Base-by-base conservation (phyloP, 2,888 invertebrate genomes). In the Lepidochrysops patricia region DNA sequence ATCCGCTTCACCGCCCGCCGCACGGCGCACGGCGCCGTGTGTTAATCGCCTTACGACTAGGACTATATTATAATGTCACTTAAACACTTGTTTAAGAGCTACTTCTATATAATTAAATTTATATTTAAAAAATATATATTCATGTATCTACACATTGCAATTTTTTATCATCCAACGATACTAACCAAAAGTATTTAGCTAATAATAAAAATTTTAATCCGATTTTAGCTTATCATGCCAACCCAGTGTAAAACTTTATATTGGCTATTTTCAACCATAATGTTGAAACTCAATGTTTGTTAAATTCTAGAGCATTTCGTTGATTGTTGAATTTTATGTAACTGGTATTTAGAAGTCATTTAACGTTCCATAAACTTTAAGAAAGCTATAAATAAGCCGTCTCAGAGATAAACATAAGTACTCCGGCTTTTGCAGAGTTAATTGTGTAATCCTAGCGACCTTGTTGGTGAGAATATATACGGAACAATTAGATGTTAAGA, bases 381-480 rank as follows among this genome's bases (percentile, higher is more conserved):
- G 29, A 54, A 54, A 54, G 54, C 54, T 32, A 19, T 54, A 54
- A 54, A 54, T 32, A 19, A 29, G 19, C 15, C 29, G 52, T 29
- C 54, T 19, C 12, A 29, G 19, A 54, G 54, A 54, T 54, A 29
- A 54, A 19, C 32, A 54, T 32, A 54, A 54, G 29, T 54, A 32
- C 29, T 29, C 15, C 48, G 23, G 6, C 27, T 9, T 15, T 29
- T 37, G 1, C 12, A 2, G 15, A 54, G 15, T 54, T 32, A 52
- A 54, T 54, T 54, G 54, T 54, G 54, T 54, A 32, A 54, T 54
- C 43, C 43, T 43, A 9, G 43, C 12, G 52, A 52, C 52, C 52
- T 52, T 52, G 52, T 52, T 52, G 26, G 3, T 52, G 52, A 23
- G 27, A 27, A 52, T 27, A 52, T 26, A 26, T 26, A 26, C 27